Base-by-base conservation (phyloP, 2,888 invertebrate species). In the Neoscelio sp. region DNA sequence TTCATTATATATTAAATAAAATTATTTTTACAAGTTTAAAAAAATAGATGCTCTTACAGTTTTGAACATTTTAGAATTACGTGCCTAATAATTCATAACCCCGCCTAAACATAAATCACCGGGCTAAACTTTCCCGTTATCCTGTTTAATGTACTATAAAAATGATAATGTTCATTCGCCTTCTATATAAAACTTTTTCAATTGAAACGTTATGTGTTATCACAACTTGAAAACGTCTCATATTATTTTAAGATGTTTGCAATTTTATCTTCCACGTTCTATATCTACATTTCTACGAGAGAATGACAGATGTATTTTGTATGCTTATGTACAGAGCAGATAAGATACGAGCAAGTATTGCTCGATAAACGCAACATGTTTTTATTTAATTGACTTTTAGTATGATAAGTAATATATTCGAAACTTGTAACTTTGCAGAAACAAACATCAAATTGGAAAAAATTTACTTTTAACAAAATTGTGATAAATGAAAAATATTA, bases 261-360 rank as follows among this genome's bases (percentile, higher is more conserved):
- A 42, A 42, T 58, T 28, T 58, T 42, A 48, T 64, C 48, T 23
- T 35, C 15, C 48, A 64, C 48, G 38, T 48, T 50, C 50, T 50
- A 8, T 40, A 50, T 50, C 64, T 64, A 50, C 20, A 48, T 64
- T 50, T 64, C 48, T 64, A 50, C 40, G 40, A 64, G 50, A 28
- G 40, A 64, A 64, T 64, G 64, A 64, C 48, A 64, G 48, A 64
- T 50, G 64, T 50, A 64, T 50, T 50, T 50, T 50, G 18, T 64
- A 64, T 17, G 17, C 17, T 20, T 60, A 28, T 30, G 46, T 20
- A 30, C 10, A 28, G 30, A 17, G 12, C 12, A 62, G 62, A 62
- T 62, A 62, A 62, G 62, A 62, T 62, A 62, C 2, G 7, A 23
- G 12, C 20, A 8, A 44, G 44, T 8, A 30, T n/a, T 35, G 15